Base-by-base conservation (phyloP, 2,888 invertebrate species). In the Temnothorax unifasciatus region DNA sequence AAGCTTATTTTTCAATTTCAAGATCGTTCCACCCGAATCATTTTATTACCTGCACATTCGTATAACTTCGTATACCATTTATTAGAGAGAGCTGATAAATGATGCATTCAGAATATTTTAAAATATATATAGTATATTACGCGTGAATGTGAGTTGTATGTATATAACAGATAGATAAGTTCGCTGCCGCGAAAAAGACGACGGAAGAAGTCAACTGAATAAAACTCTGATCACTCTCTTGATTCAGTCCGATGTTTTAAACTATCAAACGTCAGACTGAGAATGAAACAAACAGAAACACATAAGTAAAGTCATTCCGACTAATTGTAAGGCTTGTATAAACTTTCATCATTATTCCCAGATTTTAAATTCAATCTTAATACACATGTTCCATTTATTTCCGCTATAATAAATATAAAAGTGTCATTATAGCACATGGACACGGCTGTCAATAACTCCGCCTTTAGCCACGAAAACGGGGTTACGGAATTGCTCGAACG, bases 401-500 rank as follows among this genome's bases (percentile, higher is more conserved):
- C 18, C 18, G 18, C 25, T 57, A 25, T 54, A 41, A 38, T 41
- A 25, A 57, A 25, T 44, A 25, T n/a, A 61, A 44, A 44, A 34
- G 15, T 13, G 34, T 29, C 11, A 18, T 38, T 34, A 47, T 25
- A 38, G 9, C 9, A 25, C n/a, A 52, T 9, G 25, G 4, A 18
- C 9, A 44, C n/a, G 21, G 21, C 21, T 57, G 34, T 73, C 74
- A 38, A 59, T 47, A 59, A 59, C 38, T 59, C 44, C n/a, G 59
- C 59, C 41, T 77, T 41, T 77, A 25, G 38, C 52, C 18, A 47
- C 63, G 50, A 38, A 59, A 59, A 29, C 57, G 57, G 25, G 21
- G 15, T 57, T 34, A 34, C 71, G 79, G 29, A 79, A 79, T 79
- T 73, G 44, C 47, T 47, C 74, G 74, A 34, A 38, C 79, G 47